Evolutionary conservation across 2,888 invertebrate genomes (phyloP).

Genomic region (Diloba caeruleocephala): DNA sequence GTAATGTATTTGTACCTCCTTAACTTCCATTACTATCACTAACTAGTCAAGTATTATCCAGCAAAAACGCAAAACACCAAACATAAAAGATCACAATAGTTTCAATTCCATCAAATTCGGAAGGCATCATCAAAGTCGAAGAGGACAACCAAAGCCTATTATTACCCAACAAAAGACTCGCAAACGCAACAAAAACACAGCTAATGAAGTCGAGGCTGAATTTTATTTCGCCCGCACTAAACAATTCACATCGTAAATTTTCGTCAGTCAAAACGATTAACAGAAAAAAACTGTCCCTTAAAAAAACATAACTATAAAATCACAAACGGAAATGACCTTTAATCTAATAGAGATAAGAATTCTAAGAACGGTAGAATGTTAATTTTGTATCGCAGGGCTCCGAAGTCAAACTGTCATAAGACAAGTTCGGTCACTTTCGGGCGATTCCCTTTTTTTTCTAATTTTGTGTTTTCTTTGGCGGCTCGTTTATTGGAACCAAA

Average conservation of each 20-base stretch:
- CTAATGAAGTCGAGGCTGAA: conserved; percentile 83
- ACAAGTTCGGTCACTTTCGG: conserved; percentile 81
- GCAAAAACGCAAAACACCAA: neutral
- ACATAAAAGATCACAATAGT: conserved; percentile 16
- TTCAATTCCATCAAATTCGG: conserved; percentile 65
- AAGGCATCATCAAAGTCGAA: conserved; percentile 75
- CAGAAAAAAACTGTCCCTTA: conserved; percentile 72
- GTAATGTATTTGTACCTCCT: neutral
- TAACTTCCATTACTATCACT: too few relatives aligned
- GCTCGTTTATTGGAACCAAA: conserved; percentile 86
- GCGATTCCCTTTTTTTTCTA: conserved; percentile 78
- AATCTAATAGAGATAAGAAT: conserved; percentile 8
- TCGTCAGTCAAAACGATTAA: conserved; percentile 85
- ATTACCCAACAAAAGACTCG: conserved; percentile 72
- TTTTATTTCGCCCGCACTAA: conserved; percentile 82
- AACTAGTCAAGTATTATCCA: neutral
- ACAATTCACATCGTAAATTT: conserved; percentile 87
- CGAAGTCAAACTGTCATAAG: conserved; percentile 73
- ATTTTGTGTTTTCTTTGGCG: conserved; percentile 85
- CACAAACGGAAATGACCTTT: conserved; percentile 48
- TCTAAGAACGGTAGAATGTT: conserved; percentile 25
- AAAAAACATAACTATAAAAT: conserved; percentile 47
- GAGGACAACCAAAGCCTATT: conserved; percentile 67
- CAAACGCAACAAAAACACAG: conserved; percentile 73
- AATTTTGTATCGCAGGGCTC: conserved; percentile 39